Evolutionary conservation across 2,113 vertebrate genomes (phyloP).

Genomic region (Thermophis baileyi): DNA sequence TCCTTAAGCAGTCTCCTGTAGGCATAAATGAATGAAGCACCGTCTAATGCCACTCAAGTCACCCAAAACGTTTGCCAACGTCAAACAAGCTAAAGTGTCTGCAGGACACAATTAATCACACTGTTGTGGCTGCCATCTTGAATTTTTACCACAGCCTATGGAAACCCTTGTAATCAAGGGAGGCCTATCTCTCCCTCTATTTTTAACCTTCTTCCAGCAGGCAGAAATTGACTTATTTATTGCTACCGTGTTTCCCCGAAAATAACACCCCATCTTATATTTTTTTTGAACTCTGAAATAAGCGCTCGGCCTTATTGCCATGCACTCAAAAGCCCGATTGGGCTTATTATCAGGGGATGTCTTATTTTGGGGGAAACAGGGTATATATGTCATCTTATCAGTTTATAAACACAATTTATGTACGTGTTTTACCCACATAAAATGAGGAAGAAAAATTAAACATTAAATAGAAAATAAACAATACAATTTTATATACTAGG

Average conservation of each 20-base stretch:
- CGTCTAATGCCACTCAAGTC: background rate
- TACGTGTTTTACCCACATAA: background rate
- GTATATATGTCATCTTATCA: no score
- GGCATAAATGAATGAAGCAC: background rate
- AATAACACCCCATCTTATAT: no score
- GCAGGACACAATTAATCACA: background rate
- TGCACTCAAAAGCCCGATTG: no score
- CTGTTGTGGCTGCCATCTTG: background rate
- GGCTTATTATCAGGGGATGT: no score
- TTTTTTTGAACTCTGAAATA: no score
- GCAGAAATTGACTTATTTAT: background rate
- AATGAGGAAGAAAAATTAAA: background rate
- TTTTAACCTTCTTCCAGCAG: background rate
- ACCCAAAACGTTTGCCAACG: background rate
- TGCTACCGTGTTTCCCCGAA: no score
- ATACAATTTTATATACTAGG: background rate
- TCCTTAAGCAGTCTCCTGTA: background rate
- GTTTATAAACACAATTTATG: background rate
- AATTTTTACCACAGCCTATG: background rate
- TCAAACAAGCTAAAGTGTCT: background rate
- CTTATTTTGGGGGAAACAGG: no score
- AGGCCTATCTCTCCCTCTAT: background rate
- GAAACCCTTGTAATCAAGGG: background rate
- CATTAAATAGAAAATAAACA: background rate
- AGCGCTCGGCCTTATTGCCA: no score